These are phyloP conservation scores for Epicampocera succincta DNA, from an alignment of 2,888 invertebrate genomes.

Conservation along the genomic window DNA sequence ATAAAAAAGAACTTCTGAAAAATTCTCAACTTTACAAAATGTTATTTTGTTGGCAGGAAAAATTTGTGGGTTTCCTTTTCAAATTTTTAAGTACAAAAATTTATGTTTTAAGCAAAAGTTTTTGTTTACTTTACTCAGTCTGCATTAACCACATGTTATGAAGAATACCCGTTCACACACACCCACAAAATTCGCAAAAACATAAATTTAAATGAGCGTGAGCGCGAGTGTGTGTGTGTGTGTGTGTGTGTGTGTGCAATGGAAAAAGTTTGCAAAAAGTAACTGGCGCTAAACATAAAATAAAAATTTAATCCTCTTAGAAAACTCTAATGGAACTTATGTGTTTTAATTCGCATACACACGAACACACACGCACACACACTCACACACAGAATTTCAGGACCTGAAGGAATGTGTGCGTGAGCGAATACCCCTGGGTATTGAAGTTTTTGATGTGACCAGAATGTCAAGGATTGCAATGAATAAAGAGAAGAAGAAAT, in stretches of 20 bases:
- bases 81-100: conserved; percentile 33
- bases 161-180: conserved; percentile 1
- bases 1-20: no score
- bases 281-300: conserved; percentile 65
- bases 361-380: conserved; percentile 18
- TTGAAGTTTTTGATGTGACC: conserved; percentile 27
- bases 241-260: conserved; percentile 26
- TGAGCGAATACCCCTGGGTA: conserved; percentile 11
- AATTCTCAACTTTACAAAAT: no score
- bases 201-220: conserved; percentile 44
- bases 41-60: neutral
- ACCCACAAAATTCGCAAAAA: neutral
- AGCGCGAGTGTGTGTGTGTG: conserved; percentile 7
- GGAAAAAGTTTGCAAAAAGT: conserved; percentile 54
- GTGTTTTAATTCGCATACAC: conserved; percentile 63
- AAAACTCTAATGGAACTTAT: conserved; percentile 70
- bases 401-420: neutral
- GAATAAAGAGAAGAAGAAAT: neutral
- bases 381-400: neutral
- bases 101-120: conserved; percentile 50
- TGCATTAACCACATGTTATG: conserved; percentile 56
- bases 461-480: conserved; percentile 19
- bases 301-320: conserved; percentile 69
- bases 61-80: conserved; percentile 10
- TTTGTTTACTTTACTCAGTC: conserved; percentile 10